phyloP scores from a whole-genome alignment of 1,140 invertebrate genomes.

The Micrasema longulum region DNA sequence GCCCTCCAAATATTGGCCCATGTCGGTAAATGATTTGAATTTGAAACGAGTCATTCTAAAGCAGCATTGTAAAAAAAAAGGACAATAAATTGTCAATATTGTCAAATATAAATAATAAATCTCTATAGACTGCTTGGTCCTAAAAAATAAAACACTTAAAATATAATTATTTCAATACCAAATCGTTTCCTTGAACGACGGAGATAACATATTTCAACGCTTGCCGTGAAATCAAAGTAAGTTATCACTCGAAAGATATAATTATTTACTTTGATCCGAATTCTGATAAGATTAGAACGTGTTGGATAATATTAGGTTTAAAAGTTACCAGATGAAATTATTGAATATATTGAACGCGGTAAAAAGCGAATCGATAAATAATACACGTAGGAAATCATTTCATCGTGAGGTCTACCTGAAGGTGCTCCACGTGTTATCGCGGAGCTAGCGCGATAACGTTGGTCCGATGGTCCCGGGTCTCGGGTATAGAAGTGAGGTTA shows the following conservation, averaged over 20 bases:
- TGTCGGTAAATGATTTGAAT: constrained; percentile 15
- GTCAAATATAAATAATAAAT: neutral
- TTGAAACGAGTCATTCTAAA: neutral
- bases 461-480: too few species aligned
- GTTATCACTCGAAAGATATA: constrained; percentile 19
- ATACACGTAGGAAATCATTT: neutral
- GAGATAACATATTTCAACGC: neutral
- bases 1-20: constrained; percentile 9
- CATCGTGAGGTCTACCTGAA: neutral
- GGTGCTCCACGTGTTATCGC: too few species aligned
- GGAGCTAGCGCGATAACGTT: too few species aligned
- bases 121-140: too few species aligned
- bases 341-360: neutral
- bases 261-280: constrained; percentile 19
- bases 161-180: too few species aligned
- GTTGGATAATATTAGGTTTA: constrained; percentile 6
- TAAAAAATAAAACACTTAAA: too few species aligned
- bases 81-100: too few species aligned
- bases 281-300: constrained; percentile 11
- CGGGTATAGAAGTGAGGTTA: too few species aligned
- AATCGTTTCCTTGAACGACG: too few species aligned
- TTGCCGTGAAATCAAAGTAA: constrained; percentile 21
- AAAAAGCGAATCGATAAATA: neutral
- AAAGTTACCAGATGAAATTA: constrained; percentile 6
- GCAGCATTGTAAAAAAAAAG: too few species aligned